Conservation (phyloP, 2,797 vertebrate genomes). For the Lerista edwardsae region DNA sequence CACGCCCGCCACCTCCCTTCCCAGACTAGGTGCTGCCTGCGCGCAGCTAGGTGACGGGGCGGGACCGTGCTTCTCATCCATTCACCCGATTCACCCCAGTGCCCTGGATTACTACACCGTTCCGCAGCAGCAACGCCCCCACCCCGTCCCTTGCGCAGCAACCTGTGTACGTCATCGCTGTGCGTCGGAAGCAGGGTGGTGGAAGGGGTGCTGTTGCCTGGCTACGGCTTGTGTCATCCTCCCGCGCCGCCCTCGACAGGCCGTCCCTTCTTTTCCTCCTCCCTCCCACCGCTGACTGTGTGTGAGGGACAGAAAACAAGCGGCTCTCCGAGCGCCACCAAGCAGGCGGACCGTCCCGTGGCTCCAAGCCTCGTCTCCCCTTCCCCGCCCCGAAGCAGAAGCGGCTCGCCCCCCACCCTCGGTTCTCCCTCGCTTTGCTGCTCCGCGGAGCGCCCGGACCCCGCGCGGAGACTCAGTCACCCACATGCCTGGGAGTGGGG, state of each 20-base stretch:
- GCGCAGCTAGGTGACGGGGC: fast-evolving
- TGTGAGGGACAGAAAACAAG: slow-evolving; percentile 60
- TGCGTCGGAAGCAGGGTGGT: background rate
- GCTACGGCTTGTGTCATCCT: slow-evolving; percentile 61
- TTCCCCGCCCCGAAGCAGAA: slow-evolving; percentile 32
- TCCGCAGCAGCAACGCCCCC: slow-evolving; percentile 1
- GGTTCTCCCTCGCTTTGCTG: background rate
- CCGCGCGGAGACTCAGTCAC: slow-evolving; percentile 38
- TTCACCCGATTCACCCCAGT: background rate
- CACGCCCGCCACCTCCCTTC: background rate
- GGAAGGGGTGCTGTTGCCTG: slow-evolving; percentile 24
- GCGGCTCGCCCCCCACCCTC: slow-evolving; percentile 9
- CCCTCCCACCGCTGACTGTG: slow-evolving; percentile 49
- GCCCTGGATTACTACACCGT: slow-evolving; percentile 39
- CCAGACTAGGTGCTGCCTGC: background rate
- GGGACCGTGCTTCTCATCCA: fast-evolving
- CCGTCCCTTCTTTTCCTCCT: slow-evolving; percentile 26
- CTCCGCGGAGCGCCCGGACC: background rate
- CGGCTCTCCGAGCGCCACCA: slow-evolving; percentile 48
- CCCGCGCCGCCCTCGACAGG: slow-evolving; percentile 57
- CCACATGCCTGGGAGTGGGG: slow-evolving; percentile 55
- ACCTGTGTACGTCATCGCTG: background rate
- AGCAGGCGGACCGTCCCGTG: slow-evolving; percentile 47
- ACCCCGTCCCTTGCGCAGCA: slow-evolving; percentile 35
- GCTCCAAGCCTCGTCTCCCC: slow-evolving; percentile 30